Percentiles rank a stretch among this genome's conserved stretches.
Evolutionary conservation across 2,113 vertebrate genomes (phyloP).

Genomic region (Cyanoderma ruficeps): DNA sequence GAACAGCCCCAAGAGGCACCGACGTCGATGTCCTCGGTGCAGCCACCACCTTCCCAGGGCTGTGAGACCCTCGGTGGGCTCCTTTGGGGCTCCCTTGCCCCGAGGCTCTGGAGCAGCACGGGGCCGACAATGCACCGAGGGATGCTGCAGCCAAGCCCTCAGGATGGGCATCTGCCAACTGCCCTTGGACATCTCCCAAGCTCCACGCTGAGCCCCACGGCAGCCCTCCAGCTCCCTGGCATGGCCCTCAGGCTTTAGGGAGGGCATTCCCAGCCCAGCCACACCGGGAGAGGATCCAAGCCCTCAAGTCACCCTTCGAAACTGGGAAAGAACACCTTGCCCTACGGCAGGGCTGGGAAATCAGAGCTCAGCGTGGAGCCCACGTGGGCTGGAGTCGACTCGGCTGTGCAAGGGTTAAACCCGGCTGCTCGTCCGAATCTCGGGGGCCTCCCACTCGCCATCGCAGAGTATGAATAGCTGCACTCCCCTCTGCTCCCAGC

Average conservation of each 20-base stretch:
- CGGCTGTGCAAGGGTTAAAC: constrained; percentile 51
- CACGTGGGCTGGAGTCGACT: background rate
- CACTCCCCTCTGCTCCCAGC: constrained; percentile 10
- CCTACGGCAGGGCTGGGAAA: background rate
- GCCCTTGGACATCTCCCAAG: background rate
- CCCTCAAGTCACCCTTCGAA: background rate
- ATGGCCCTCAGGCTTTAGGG: background rate
- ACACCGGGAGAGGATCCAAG: background rate
- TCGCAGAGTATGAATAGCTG: constrained; percentile 65
- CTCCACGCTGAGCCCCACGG: background rate
- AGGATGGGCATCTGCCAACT: background rate
- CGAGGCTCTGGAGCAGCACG: rapidly evolving
- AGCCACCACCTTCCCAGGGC: rapidly evolving
- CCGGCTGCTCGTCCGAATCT: background rate
- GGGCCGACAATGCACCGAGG: rapidly evolving
- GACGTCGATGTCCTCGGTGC: rapidly evolving
- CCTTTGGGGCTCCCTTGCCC: rapidly evolving
- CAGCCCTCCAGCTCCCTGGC: background rate
- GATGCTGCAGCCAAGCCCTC: background rate
- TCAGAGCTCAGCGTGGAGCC: background rate
- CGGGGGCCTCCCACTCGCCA: constrained; percentile 60
- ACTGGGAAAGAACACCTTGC: background rate
- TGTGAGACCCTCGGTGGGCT: rapidly evolving
- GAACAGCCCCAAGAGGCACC: rapidly evolving
- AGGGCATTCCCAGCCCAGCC: background rate